phyloP scores from a whole-genome alignment of 2,888 invertebrate species.

The Lepidochitona cinerea region DNA sequence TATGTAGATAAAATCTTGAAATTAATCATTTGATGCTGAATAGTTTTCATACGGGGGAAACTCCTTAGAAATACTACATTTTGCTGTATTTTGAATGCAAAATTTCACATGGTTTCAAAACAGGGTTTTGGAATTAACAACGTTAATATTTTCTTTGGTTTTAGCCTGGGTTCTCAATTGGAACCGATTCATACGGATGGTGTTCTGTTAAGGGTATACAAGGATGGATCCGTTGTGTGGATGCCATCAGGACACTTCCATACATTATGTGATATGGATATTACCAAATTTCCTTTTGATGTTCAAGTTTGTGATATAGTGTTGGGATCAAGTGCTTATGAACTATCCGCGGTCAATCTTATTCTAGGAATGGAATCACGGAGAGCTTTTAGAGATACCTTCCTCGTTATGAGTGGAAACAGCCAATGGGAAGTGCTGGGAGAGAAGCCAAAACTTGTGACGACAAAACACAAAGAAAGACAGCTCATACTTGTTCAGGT shows the following conservation, averaged over 20 bases:
- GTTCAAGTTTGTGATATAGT: not conserved
- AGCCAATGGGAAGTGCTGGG: conserved; percentile 2
- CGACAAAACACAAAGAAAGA: no score
- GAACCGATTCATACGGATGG: not conserved
- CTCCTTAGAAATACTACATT: no score
- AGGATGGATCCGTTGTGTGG: not conserved
- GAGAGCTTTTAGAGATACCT: not conserved
- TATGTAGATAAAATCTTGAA: no score
- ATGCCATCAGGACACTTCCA: not conserved
- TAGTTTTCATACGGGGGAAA: no score
- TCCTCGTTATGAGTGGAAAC: not conserved
- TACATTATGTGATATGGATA: not conserved
- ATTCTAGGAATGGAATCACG: not conserved
- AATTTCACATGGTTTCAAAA: no score
- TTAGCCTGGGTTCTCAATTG: not conserved
- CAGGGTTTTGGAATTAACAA: no score
- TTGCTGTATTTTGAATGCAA: no score
- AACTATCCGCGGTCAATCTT: not conserved
- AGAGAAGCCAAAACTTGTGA: not conserved
- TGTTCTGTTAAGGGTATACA: not conserved
- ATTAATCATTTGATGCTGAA: no score
- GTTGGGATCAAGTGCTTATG: not conserved
- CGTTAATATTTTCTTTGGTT: not conserved
- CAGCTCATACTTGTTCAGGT: not conserved
- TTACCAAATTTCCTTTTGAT: not conserved